phyloP scores from a whole-genome alignment of 1,140 invertebrate genomes.

The Penaeus vannamei region DNA sequence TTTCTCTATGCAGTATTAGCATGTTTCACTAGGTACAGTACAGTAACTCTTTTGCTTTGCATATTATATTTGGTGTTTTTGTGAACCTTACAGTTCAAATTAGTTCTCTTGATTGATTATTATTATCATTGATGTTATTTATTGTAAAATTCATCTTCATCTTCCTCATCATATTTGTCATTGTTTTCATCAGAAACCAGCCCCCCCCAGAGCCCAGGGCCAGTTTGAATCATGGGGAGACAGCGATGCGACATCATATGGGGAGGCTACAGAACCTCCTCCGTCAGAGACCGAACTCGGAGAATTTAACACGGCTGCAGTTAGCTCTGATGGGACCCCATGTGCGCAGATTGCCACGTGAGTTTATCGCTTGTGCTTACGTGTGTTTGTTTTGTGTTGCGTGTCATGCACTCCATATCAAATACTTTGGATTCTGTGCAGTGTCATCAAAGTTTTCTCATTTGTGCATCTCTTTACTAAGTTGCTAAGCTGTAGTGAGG shows the following conservation, averaged over 20 bases:
- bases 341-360: conserved; percentile 67
- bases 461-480: too few species aligned
- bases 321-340: conserved; percentile 62
- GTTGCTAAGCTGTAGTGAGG: too few species aligned
- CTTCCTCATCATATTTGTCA: neutral
- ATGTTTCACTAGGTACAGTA: too few species aligned
- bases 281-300: conserved; percentile 58
- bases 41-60: too few species aligned
- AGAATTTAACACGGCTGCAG: conserved; percentile 61
- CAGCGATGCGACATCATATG: neutral
- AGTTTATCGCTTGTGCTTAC: neutral
- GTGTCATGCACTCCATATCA: too few species aligned
- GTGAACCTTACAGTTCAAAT: too few species aligned
- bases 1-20: too few species aligned
- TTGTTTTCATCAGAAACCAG: neutral
- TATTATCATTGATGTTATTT: neutral
- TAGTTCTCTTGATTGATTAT: neutral
- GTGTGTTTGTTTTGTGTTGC: neutral
- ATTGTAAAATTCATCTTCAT: neutral
- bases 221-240: conserved; percentile 41
- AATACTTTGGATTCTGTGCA: too few species aligned
- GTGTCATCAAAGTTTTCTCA: too few species aligned
- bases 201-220: neutral
- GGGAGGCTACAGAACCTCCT: neutral
- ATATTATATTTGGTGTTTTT: too few species aligned